Percentiles rank a stretch among this genome's conserved stretches.
phyloP scores from a whole-genome alignment of 2,797 vertebrate genomes.

The Sebastes alutus region DNA sequence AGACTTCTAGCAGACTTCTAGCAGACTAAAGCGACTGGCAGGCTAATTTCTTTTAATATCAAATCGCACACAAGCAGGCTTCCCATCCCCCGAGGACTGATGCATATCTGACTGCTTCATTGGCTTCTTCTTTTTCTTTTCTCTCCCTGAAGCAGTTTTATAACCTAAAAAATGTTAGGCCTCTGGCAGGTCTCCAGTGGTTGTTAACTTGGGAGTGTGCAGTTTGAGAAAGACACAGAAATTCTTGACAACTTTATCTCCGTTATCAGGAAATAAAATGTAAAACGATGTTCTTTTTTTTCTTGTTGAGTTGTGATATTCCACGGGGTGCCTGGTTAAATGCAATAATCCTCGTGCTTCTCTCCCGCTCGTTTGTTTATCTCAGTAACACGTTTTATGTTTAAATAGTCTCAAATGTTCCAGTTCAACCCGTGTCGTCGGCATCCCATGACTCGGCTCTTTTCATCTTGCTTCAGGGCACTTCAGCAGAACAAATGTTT shows the following conservation, averaged over 20 bases:
- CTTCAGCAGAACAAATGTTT: not conserved
- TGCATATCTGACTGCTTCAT: slow-evolving; percentile 12
- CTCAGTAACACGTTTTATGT: not conserved
- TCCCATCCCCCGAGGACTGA: slow-evolving; percentile 4
- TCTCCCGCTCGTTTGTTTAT: rapidly evolving
- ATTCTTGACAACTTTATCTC: not conserved
- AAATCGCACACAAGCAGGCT: slow-evolving; percentile 5
- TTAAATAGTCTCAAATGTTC: not conserved
- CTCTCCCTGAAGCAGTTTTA: slow-evolving; percentile 11
- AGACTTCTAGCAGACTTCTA: slow-evolving; percentile 25
- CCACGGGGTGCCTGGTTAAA: not conserved
- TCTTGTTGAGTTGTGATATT: not conserved
- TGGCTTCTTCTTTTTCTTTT: not conserved
- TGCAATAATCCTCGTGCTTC: not conserved
- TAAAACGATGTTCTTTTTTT: not conserved
- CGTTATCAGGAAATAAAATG: not conserved
- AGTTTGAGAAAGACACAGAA: not conserved
- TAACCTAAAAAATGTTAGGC: slow-evolving; percentile 16
- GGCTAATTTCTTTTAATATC: slow-evolving; percentile 22
- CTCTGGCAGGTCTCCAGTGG: not conserved
- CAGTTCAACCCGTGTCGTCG: not conserved
- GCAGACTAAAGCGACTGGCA: slow-evolving; percentile 9
- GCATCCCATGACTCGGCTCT: not conserved
- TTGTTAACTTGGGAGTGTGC: not conserved
- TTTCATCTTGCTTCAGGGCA: not conserved